Conservation (phyloP, 2,797 vertebrate genomes). For the Lutjanus argentimaculatus region DNA sequence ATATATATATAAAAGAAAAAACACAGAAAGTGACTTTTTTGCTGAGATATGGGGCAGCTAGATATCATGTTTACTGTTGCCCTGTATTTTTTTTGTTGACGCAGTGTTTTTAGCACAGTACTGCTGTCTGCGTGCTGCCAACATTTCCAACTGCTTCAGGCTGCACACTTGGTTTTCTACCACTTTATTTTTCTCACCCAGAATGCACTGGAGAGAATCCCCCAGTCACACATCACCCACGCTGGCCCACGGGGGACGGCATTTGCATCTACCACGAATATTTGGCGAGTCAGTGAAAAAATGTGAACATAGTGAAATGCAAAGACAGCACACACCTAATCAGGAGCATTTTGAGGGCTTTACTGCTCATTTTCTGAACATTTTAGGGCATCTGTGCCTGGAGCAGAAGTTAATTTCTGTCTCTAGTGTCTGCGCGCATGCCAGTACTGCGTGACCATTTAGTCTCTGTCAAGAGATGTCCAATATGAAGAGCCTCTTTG, state of each 20-base stretch:
- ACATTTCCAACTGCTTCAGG: slow-evolving; percentile 21
- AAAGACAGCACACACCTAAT: not conserved
- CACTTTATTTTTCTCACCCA: slow-evolving; percentile 11
- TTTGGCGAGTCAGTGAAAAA: not conserved
- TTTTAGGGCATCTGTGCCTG: slow-evolving; percentile 10
- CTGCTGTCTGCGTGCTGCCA: slow-evolving; percentile 14
- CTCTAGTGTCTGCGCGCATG: not conserved
- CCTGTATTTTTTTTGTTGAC: slow-evolving; percentile 23
- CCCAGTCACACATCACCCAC: slow-evolving; percentile 16
- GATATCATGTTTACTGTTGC: slow-evolving; percentile 2
- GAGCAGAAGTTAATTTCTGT: slow-evolving; percentile 30
- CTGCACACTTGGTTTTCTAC: slow-evolving; percentile 1
- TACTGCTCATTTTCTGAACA: slow-evolving; percentile 44
- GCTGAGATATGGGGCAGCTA: not conserved
- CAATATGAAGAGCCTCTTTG: slow-evolving; percentile 55
- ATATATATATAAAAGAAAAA: too few relatives aligned
- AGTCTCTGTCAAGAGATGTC: slow-evolving; percentile 57
- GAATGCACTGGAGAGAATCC: slow-evolving; percentile 18
- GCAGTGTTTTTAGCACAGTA: not conserved
- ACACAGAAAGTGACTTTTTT: not conserved
- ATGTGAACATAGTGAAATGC: not conserved
- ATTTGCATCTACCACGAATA: slow-evolving; percentile 29
- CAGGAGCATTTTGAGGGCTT: not conserved
- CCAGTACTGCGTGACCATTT: slow-evolving; percentile 21
- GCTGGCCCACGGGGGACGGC: not conserved